Conservation (phyloP, 2,797 vertebrate genomes). For the Macroramphosus scolopax region DNA sequence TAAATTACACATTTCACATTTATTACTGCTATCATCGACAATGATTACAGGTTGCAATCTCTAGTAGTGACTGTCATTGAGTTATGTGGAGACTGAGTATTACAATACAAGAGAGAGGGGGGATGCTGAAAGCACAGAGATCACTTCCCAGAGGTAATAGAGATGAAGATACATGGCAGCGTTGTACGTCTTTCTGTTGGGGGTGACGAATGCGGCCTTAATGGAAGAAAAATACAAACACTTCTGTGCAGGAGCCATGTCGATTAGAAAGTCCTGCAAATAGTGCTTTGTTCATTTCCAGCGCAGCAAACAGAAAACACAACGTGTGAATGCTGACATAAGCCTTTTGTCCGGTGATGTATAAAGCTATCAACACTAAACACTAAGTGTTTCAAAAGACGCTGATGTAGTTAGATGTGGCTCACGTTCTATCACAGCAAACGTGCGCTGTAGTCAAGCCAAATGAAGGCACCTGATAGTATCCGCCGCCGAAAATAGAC, state of each 20-base stretch:
- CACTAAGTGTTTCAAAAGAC: slow-evolving; percentile 29
- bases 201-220: slow-evolving; percentile 59
- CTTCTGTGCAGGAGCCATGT: slow-evolving; percentile 36
- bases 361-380: slow-evolving; percentile 49
- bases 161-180: slow-evolving; percentile 41
- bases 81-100: slow-evolving; percentile 28
- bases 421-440: slow-evolving; percentile 36
- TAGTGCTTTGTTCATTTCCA: slow-evolving; percentile 52
- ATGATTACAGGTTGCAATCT: slow-evolving; percentile 47
- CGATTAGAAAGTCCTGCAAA: slow-evolving; percentile 28
- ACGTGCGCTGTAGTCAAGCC: too few species aligned
- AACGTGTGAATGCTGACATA: slow-evolving; percentile 40
- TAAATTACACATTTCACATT: slow-evolving; percentile 65
- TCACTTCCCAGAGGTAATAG: slow-evolving; percentile 40
- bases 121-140: slow-evolving; percentile 57
- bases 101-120: slow-evolving; percentile 21
- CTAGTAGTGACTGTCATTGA: slow-evolving; percentile 37
- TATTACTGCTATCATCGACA: slow-evolving; percentile 55
- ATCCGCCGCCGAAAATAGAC: slow-evolving; percentile 63
- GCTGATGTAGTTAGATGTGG: slow-evolving; percentile 25
- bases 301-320: slow-evolving; percentile 40
- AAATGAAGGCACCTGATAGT: too few species aligned
- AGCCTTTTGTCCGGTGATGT: slow-evolving; percentile 53
- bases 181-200: slow-evolving; percentile 26
- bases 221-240: slow-evolving; percentile 39